Evolutionary conservation across 2,113 vertebrate species (phyloP).

Genomic region (Platysteira castanea): DNA sequence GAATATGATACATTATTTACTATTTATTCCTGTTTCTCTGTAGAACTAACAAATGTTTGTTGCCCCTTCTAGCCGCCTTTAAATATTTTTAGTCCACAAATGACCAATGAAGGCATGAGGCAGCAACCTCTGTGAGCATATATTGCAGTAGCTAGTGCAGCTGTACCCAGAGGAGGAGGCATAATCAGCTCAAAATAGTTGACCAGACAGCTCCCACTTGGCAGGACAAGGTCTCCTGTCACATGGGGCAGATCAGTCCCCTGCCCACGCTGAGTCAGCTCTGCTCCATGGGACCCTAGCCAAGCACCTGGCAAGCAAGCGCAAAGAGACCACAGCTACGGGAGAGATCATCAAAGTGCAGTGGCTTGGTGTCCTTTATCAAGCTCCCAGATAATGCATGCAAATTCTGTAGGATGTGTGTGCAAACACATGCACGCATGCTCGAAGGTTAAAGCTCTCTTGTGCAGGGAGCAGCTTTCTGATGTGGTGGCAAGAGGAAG

Average conservation of each 20-base stretch:
- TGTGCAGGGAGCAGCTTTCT: background rate
- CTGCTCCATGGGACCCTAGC: background rate
- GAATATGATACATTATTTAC: background rate
- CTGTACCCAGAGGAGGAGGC: background rate
- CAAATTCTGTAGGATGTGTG: background rate
- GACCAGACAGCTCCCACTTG: background rate
- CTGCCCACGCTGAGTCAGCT: background rate
- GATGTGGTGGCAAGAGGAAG: background rate
- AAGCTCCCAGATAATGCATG: background rate
- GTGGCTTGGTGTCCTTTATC: background rate
- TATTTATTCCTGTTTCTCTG: background rate
- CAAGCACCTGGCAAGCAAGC: background rate
- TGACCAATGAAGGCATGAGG: background rate
- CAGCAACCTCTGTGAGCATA: background rate
- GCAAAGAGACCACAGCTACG: background rate
- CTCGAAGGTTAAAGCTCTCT: background rate
- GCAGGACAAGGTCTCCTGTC: background rate
- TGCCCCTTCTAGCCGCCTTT: background rate
- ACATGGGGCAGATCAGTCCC: background rate
- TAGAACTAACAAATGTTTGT: background rate
- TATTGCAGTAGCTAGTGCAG: background rate
- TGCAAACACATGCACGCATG: fast-evolving
- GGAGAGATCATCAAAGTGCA: background rate
- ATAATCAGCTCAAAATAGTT: background rate
- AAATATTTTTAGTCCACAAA: background rate